These are phyloP conservation scores for Ptyas mucosa DNA, from an alignment of 2,113 vertebrate genomes.

Conservation along the genomic window DNA sequence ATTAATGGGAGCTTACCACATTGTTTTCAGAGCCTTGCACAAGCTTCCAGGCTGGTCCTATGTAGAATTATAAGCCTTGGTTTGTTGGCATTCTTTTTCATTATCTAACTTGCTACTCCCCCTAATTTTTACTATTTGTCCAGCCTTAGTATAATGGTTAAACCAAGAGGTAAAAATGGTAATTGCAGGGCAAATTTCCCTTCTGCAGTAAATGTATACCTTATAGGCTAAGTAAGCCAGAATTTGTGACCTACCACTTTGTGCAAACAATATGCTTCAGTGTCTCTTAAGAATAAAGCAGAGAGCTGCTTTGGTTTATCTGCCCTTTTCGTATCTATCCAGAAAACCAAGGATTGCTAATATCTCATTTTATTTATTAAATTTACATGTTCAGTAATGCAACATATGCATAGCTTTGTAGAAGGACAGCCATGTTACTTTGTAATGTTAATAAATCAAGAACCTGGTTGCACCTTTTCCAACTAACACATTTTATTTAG, in stretches of 20 bases:
- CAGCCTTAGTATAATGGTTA: not conserved
- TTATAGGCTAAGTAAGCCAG: not conserved
- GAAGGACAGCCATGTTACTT: not conserved
- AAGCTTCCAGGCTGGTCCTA: not conserved
- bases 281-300: not conserved
- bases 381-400: not conserved
- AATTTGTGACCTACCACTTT: not conserved
- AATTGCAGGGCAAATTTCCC: not conserved
- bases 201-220: not conserved
- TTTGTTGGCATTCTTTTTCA: not conserved
- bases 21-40: not conserved
- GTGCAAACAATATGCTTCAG: not conserved
- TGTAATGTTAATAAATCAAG: not conserved
- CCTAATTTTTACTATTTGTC: not conserved
- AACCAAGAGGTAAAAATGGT: not conserved
- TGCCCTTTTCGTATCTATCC: not conserved
- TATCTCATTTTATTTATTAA: not conserved
- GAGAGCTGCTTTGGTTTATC: not conserved
- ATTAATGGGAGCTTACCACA: too few relatives aligned
- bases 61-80: not conserved
- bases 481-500: not conserved
- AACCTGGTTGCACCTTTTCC: not conserved
- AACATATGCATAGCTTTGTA: not conserved
- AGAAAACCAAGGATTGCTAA: not conserved
- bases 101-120: not conserved